These are phyloP conservation scores for Regulus satrapa DNA, from an alignment of 2,113 vertebrate genomes.

Conservation along the genomic window DNA sequence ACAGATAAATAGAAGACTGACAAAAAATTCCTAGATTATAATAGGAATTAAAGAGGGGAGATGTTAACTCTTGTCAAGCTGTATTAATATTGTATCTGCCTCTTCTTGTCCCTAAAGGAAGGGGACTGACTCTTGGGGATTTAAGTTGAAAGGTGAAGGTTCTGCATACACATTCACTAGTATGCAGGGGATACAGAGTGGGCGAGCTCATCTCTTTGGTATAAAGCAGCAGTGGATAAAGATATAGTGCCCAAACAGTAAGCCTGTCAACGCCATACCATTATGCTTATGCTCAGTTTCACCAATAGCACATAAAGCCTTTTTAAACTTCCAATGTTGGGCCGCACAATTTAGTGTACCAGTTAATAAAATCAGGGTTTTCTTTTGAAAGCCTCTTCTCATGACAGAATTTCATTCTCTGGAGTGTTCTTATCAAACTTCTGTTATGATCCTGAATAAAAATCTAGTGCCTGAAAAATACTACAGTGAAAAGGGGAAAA, in stretches of 20 bases:
- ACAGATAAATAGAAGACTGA: background rate
- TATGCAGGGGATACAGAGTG: background rate
- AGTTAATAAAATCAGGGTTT: background rate
- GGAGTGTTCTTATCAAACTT: background rate
- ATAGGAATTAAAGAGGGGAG: background rate
- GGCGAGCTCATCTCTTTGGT: background rate
- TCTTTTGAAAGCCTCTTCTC: background rate
- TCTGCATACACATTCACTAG: background rate
- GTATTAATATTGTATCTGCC: background rate
- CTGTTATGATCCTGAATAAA: background rate
- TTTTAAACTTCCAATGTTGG: background rate
- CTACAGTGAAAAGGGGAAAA: background rate
- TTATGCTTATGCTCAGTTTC: background rate
- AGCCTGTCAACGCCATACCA: background rate
- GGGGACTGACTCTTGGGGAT: background rate
- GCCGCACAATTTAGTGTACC: background rate
- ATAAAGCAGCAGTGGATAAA: background rate
- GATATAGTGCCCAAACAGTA: background rate
- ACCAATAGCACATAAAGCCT: background rate
- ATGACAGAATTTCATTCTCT: constrained; percentile 2
- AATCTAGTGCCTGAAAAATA: background rate
- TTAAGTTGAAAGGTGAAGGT: background rate
- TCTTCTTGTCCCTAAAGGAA: background rate
- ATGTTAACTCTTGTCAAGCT: background rate
- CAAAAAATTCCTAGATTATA: background rate